Base-by-base conservation (phyloP, 2,113 vertebrate species). In the Macaca fascicularis region DNA sequence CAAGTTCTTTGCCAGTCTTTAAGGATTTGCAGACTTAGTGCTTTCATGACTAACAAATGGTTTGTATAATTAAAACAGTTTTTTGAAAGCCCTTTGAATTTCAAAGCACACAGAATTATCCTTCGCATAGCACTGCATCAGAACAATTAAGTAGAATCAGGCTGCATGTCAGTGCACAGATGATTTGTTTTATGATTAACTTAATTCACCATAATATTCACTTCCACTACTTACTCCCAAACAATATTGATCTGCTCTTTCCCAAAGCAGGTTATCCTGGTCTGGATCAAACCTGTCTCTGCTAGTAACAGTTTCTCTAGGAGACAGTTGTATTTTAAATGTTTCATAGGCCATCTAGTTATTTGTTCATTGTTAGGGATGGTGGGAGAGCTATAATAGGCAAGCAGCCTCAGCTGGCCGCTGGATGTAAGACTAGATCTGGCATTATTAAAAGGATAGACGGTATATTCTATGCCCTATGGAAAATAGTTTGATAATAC, bases 351-450 rank as follows among this genome's bases (percentile, higher is more conserved):
- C 96, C 89, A 93, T 93, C 96, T 97, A 97, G 98, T 98, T 98
- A 98, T 98, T 93, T 95, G 97, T 94, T 98, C 98, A 98, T 98
- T 98, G 98, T 98, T 98, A 97, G 97, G 96, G 97, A 98, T 96
- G 97, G 98, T 97, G 93, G 97, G 97, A 97, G 96, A 97, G 92
- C 97, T 95, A 75, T 97, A 98, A 98, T 59, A 98, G 98, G 94
- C 52, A 86, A 96, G 98, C 98, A 98, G 99, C 93, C 98, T 97
- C 99, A 99, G 98, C 98, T 99, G 99, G 98, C 98, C 89, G 74
- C 97, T 97, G 95, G 52, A 95, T 95, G 97, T 79, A 97, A 96
- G 91, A 92, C 98, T 96, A 89, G 98, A 96, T 94, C 96, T 72
- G 85, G 96, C 40, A 96, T 55, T 97, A 98, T 97, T 96, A 98